Percentiles rank a stretch among this genome's conserved stretches.
These are phyloP conservation scores for Mayetiola destructor DNA, from an alignment of 2,888 invertebrate species.

Conservation along the genomic window DNA sequence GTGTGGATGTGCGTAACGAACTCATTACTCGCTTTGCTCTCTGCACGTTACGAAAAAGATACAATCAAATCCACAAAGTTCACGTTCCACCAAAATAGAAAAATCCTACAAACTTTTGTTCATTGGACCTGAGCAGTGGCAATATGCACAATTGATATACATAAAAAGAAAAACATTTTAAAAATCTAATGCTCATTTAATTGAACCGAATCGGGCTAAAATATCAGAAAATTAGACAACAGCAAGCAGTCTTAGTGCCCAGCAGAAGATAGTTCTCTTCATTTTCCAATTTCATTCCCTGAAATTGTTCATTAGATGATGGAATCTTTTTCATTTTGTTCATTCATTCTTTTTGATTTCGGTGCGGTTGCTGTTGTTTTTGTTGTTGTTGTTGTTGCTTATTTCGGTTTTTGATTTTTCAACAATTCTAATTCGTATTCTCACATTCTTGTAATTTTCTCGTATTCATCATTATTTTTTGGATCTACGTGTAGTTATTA, in stretches of 20 bases:
- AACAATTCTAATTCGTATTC: too few species aligned
- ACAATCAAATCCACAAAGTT: too few species aligned
- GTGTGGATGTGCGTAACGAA: background rate
- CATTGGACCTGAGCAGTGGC: too few species aligned
- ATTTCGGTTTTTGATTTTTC: too few species aligned
- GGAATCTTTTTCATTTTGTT: background rate
- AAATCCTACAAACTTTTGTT: too few species aligned
- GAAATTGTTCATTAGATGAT: constrained; percentile 3
- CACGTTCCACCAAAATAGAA: too few species aligned
- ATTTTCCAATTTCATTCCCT: too few species aligned
- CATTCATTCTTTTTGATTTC: too few species aligned
- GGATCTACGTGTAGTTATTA: constrained; percentile 8
- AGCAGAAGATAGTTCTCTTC: too few species aligned
- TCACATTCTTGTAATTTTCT: background rate
- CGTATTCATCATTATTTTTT: background rate
- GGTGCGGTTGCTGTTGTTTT: background rate
- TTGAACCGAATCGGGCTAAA: background rate
- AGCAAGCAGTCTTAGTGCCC: too few species aligned
- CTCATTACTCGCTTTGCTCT: background rate
- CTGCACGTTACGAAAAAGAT: background rate
- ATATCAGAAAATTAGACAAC: background rate
- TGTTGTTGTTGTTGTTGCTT: background rate
- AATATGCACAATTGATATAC: background rate
- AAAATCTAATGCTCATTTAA: constrained; percentile 6
- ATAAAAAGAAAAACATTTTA: background rate